Percentiles rank a stretch among this genome's conserved stretches.
These are phyloP conservation scores for Turritopsis dohrnii DNA, from an alignment of 30 jellyfish, hydroid and myxozoan genomes.

Conservation along the genomic window DNA sequence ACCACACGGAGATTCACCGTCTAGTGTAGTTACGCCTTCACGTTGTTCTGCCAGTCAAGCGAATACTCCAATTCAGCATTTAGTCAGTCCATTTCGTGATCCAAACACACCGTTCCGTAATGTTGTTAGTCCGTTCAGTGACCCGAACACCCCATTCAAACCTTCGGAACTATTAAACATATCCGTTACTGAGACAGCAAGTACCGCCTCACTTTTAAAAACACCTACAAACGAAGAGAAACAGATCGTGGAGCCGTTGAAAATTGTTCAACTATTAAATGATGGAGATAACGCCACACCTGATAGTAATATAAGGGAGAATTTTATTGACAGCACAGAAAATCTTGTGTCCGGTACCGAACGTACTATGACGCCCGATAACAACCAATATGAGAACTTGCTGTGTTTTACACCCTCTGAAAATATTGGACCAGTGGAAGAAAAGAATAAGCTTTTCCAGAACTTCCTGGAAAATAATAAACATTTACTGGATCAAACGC, in stretches of 20 bases:
- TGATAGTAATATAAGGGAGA: background rate
- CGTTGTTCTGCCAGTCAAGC: background rate
- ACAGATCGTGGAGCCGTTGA: no score
- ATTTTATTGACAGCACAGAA: background rate
- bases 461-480: background rate
- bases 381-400: background rate
- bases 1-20: no score
- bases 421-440: background rate
- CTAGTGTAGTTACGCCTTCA: background rate
- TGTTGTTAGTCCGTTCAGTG: background rate
- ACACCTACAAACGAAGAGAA: background rate
- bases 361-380: background rate
- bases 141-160: background rate
- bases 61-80: background rate
- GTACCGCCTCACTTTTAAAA: background rate
- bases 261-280: background rate
- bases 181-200: background rate
- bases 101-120: background rate
- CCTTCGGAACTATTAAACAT: background rate
- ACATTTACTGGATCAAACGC: background rate
- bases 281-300: background rate
- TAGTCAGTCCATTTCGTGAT: conserved; percentile 10
- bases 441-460: background rate
- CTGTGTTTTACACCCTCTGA: conserved; percentile 7
- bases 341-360: background rate